These are phyloP conservation scores for Muntiacus reevesi DNA, from an alignment of 2,113 vertebrate species.

Conservation along the genomic window DNA sequence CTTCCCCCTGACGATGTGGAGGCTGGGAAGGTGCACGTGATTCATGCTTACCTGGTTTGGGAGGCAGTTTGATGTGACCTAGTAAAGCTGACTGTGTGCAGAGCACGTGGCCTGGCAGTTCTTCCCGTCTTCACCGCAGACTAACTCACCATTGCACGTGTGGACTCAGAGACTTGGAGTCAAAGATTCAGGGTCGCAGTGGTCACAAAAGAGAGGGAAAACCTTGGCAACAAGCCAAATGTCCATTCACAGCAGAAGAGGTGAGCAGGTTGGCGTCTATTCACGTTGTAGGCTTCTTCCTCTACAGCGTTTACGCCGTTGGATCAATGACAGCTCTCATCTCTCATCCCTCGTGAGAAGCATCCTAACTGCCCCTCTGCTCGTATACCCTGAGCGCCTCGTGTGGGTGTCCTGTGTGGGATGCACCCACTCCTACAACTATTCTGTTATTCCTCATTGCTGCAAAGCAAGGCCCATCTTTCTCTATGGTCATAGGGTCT, in stretches of 20 bases:
- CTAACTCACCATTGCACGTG: background rate
- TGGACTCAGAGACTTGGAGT: background rate
- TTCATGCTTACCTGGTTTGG: background rate
- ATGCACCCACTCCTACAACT: background rate
- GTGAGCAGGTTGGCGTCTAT: no score
- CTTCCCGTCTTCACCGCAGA: accelerated
- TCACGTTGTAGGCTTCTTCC: background rate
- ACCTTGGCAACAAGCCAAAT: background rate
- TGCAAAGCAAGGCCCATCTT: background rate
- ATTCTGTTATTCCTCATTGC: background rate
- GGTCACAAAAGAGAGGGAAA: background rate
- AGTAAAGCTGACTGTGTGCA: background rate
- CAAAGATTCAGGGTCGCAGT: background rate
- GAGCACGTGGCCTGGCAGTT: background rate
- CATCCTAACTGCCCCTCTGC: accelerated
- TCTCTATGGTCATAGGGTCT: background rate
- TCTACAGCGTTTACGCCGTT: accelerated
- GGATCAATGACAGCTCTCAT: accelerated
- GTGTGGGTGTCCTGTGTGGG: accelerated
- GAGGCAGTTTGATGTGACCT: background rate
- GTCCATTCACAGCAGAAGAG: background rate
- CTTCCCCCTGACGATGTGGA: accelerated
- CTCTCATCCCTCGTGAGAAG: accelerated
- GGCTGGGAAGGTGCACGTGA: accelerated
- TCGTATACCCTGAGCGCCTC: accelerated